A percentile compares a stretch with the other conserved stretches of the same genome.
Conservation (phyloP, 2,113 vertebrate genomes). For the Ifrita kowaldi region DNA sequence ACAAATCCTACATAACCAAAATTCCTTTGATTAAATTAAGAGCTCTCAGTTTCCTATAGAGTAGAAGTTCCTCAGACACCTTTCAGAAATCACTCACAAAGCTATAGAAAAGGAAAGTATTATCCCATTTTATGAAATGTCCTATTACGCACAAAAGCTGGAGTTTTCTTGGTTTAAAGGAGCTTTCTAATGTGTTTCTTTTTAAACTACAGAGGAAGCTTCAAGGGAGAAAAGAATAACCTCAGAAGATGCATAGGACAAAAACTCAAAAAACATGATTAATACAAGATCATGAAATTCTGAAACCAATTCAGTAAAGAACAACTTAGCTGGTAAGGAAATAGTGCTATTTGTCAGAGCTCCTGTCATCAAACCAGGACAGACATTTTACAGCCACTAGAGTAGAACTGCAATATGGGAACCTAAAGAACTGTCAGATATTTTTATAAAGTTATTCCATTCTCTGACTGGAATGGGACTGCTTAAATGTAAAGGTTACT, state of each 20-base stretch:
- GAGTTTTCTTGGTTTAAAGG: background rate
- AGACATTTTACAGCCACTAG: background rate
- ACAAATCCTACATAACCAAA: background rate
- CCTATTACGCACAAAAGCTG: background rate
- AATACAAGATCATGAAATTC: background rate
- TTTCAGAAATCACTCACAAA: background rate
- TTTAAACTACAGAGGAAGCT: background rate
- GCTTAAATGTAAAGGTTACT: background rate
- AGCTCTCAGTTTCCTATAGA: background rate
- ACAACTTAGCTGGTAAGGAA: background rate
- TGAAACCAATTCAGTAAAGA: background rate
- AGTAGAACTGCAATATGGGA: background rate
- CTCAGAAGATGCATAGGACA: background rate
- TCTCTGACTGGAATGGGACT: background rate
- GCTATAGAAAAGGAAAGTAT: background rate
- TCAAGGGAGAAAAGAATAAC: background rate
- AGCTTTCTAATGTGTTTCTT: background rate
- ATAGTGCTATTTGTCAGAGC: background rate
- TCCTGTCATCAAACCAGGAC: background rate
- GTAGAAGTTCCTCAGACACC: background rate
- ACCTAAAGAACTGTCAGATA: background rate
- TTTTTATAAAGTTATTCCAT: background rate
- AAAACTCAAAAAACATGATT: background rate
- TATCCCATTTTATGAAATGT: background rate
- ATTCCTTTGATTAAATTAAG: background rate